Evolutionary conservation across 2,113 vertebrate genomes (phyloP), one percentile per base, ranked within the genome.

Genomic region (Strigops habroptila): DNA sequence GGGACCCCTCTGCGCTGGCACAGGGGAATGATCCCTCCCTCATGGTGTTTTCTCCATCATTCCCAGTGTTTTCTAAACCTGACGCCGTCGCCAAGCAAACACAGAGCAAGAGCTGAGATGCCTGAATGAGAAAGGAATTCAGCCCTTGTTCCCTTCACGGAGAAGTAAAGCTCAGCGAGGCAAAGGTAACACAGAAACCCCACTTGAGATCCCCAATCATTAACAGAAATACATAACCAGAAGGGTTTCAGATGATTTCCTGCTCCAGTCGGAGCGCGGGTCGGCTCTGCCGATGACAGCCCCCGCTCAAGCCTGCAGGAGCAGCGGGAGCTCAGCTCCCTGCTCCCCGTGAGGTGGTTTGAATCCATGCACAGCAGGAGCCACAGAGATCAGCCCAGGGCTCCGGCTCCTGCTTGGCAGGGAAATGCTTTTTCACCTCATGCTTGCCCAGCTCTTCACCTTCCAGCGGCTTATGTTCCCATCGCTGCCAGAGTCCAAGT

Each of bases 141-240:
- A 96, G 93, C 80, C 90, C 93, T 91, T 87, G 94, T 5, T 96
- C 92, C 82, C 77, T 57, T 62, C 75, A 44, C 11, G 9, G 95
- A 86, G 95, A 96, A 95, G 83, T 48, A 90, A 75, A 97, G 91
- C 88, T 41, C 95, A 57, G 92, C 62, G 10, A 94, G 93, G 88
- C 95, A 95, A 95, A 95, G 95, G 93, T 94, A 75, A 96, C 80
- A 64, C 90, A 68, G 62, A 94, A 96, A 52, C 81, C 94, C 82
- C 89, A 75, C 95, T 96, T 86, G 88, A 97, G 97, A 97, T 97
- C 95, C 94, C 95, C 78, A 97, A 97, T 95, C 96, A 95, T 96
- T 96, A 97, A 97, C 96, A 96, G 97, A 85, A 97, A 96, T 91
- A 57, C 93, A 95, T 96, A 96, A 94, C 93, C 91, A 94, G 91